A percentile compares a stretch with the other conserved stretches of the same genome.
phyloP scores from a whole-genome alignment of 2,888 invertebrate genomes.

The Melieria crassipennis region DNA sequence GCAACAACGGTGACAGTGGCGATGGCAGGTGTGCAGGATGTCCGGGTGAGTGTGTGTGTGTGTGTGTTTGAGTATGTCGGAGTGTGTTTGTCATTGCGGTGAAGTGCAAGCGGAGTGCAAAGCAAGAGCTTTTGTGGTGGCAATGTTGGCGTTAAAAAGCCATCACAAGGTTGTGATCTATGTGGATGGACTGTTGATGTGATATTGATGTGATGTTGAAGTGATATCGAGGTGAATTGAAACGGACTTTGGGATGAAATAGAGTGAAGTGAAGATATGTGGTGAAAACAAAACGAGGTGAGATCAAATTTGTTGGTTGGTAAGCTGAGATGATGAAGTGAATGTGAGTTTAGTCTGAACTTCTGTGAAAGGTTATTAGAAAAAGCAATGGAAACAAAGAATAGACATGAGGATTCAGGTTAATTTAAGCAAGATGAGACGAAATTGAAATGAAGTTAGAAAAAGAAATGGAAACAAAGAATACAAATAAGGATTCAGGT shows the following conservation, averaged over 20 bases:
- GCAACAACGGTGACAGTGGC: slow-evolving; percentile 34
- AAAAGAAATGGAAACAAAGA: too few relatives aligned
- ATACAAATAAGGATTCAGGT: too few relatives aligned
- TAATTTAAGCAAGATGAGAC: too few relatives aligned
- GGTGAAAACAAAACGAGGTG: too few relatives aligned
- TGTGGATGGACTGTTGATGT: background rate
- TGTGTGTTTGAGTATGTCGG: background rate
- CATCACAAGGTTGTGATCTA: background rate
- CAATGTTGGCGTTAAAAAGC: background rate
- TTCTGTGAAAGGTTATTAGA: slow-evolving; percentile 36
- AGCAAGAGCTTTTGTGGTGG: background rate
- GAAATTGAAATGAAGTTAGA: too few relatives aligned
- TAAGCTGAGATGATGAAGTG: too few relatives aligned
- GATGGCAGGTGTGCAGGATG: slow-evolving; percentile 23
- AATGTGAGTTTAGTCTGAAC: slow-evolving; percentile 6
- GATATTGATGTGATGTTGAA: background rate
- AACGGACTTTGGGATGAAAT: background rate
- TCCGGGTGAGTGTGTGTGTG: slow-evolving; percentile 1
- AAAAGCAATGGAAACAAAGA: background rate
- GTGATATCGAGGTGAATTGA: background rate
- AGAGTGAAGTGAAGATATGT: background rate
- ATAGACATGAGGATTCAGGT: too few relatives aligned
- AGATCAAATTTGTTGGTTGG: too few relatives aligned
- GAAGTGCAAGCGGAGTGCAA: background rate
- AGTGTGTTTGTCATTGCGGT: background rate